These are phyloP conservation scores for Apodemia mormo DNA, from an alignment of 2,888 invertebrate genomes.

Conservation along the genomic window DNA sequence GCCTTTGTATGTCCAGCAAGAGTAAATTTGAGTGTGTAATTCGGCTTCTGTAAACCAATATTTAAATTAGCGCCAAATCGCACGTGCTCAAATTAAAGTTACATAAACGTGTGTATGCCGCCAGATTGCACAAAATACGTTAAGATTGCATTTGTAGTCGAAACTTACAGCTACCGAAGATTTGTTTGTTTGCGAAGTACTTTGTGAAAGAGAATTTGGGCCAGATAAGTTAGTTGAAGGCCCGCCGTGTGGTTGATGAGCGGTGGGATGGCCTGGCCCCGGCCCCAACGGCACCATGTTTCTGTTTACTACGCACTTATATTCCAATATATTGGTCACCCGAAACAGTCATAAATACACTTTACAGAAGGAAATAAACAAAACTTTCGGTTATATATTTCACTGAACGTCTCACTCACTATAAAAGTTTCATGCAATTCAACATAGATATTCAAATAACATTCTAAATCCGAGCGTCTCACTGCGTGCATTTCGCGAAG, in stretches of 20 bases:
- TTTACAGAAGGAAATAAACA: conserved; percentile 56
- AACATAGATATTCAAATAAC: conserved; percentile 74
- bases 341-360: conserved; percentile 71
- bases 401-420: conserved; percentile 58
- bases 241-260: conserved; percentile 77
- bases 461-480: conserved; percentile 78
- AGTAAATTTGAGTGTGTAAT: conserved; percentile 97
- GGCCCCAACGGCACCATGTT: conserved; percentile 88
- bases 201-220: conserved; percentile 74
- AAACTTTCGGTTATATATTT: conserved; percentile 49
- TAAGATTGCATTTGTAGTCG: conserved; percentile 47
- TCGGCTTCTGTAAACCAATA: conserved; percentile 92
- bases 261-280: conserved; percentile 82
- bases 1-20: conserved; percentile 99
- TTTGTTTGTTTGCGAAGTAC: conserved; percentile 74
- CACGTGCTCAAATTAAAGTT: conserved; percentile 78
- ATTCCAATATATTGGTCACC: conserved; percentile 69
- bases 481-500: conserved; percentile 80
- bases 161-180: conserved; percentile 75
- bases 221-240: conserved; percentile 71
- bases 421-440: conserved; percentile 58
- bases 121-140: conserved; percentile 66
- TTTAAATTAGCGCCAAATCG: conserved; percentile 78
- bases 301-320: conserved; percentile 75
- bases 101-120: conserved; percentile 79